Base-by-base conservation (phyloP, 2,888 invertebrate genomes). In the Rhamphomyia laevipes region DNA sequence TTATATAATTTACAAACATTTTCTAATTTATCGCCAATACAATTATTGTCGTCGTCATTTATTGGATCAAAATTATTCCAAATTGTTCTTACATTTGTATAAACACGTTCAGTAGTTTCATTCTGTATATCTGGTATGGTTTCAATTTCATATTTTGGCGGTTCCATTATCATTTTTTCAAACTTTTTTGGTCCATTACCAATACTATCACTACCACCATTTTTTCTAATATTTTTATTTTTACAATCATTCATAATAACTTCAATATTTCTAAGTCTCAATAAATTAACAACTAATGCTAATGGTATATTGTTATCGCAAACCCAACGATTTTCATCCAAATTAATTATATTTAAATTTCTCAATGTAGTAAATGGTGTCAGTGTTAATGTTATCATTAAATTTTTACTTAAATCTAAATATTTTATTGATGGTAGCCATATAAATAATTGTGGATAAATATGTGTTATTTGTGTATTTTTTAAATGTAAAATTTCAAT, bases 361-460 rank as follows among this genome's bases (percentile, higher is more conserved):
- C 63, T 63, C 41, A 81, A 58, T 0, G 73, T 70, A 47, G 70
- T 62, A 5, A 82, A 65, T 1, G 75, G 68, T 21, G 72, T 71
- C 0, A 70, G 58, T 46, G 67, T 73, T 0, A 82, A 52, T 5
- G 75, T 73, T 13, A 77, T 70, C 53, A 82, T 65, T 53, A 77
- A 76, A 59, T 83, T 83, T 55, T 76, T 74, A 16, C 79, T 76
- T 47, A 82, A 59, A 61, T 82, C 78, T 47, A 83, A 58, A 46
- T 73, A 71, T 45, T 69, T 70, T 18, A 83, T 61, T 53, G 75
- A 75, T 1, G 79, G 77, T 43, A 81, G 49, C 45, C 74, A 69
- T 10, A 64, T 68, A 51, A 82, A 78, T 10, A 76, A 57, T 43
- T 74, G 66, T 0, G 69, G 64, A 6, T 75, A 73, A 43, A 82